Evolutionary conservation across 2,113 vertebrate genomes (phyloP), one percentile per base, ranked within the genome.

Genomic region (Microcebus griseorufus): DNA sequence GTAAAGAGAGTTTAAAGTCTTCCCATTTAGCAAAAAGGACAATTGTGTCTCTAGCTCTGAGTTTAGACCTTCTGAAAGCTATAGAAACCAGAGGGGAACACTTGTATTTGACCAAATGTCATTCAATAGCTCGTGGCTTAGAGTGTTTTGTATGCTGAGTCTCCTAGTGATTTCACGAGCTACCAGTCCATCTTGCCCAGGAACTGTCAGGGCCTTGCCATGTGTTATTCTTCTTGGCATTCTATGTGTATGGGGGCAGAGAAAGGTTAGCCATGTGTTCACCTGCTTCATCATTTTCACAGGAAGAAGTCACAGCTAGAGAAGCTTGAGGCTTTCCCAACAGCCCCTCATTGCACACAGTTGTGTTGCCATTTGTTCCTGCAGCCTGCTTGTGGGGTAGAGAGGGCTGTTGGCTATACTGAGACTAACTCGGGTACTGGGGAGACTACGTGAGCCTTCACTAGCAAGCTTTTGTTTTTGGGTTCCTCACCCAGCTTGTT

Each of bases 231-330:
- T 93, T 69, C 42, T 51, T 92, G 86, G 79, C 60, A 23, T 39
- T 85, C 60, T 73, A 1, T 62, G 34, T 76, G 14, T 72, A 2
- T 11, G 8, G 70, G 53, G 32, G 37, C 22, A 32, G 17, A 48
- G 27, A 88, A 3, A 6, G 14, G 7, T 9, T 72, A 93, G 89
- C 39, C 16, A 2, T 64, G 25, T 89, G 60, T 80, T 17, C n/a
- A 82, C 62, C 79, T 69, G 78, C 48, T 86, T 76, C 34, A 32
- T 95, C 37, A 25, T 88, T 67, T 96, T 80, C 73, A 65, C 65
- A 18, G 88, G 91, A 87, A 83, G 51, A 95, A 86, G 78, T 96
- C 85, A 76, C 93, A 93, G 85, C 85, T 86, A 88, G 78, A 97
- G 92, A 87, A 90, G 51, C 88, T 67, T 7, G 2, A 87, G 75